Evolutionary conservation across 2,113 vertebrate species (phyloP).

Genomic region (Scomber scombrus): DNA sequence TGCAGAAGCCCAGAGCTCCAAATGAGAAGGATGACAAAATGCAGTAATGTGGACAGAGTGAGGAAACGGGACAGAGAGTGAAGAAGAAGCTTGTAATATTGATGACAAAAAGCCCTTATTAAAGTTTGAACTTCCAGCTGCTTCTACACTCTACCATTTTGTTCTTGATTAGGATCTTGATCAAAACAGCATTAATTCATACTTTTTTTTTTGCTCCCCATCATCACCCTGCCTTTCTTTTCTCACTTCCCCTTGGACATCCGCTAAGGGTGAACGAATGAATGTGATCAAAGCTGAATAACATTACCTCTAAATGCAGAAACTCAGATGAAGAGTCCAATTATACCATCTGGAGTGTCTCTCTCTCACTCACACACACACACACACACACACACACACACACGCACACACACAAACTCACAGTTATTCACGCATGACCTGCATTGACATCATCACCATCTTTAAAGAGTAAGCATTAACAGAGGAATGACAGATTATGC

Average conservation of each 20-base stretch:
- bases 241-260: background rate
- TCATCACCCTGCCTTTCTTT: background rate
- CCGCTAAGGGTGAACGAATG: background rate
- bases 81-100: slow-evolving; percentile 48
- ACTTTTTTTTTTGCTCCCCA: background rate
- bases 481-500: slow-evolving; percentile 43
- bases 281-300: slow-evolving; percentile 44
- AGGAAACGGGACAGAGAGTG: slow-evolving; percentile 13
- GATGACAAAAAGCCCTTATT: slow-evolving; percentile 62
- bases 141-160: slow-evolving; percentile 49
- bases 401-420: slow-evolving; percentile 5
- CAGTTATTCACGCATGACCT: slow-evolving; percentile 34
- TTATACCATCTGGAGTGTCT: slow-evolving; percentile 41
- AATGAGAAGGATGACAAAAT: slow-evolving; percentile 54
- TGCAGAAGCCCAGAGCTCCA: slow-evolving; percentile 18
- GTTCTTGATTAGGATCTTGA: slow-evolving; percentile 43
- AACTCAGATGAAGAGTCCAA: slow-evolving; percentile 38
- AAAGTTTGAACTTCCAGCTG: slow-evolving; percentile 63
- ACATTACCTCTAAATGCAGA: slow-evolving; percentile 47
- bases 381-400: background rate
- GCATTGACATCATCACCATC: slow-evolving; percentile 48
- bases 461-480: slow-evolving; percentile 52
- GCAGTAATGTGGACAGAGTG: slow-evolving; percentile 42
- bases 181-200: slow-evolving; percentile 20
- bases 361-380: background rate